Evolutionary conservation across 2,888 invertebrate genomes (phyloP).

Genomic region (Caenorhabditis sp.): DNA sequence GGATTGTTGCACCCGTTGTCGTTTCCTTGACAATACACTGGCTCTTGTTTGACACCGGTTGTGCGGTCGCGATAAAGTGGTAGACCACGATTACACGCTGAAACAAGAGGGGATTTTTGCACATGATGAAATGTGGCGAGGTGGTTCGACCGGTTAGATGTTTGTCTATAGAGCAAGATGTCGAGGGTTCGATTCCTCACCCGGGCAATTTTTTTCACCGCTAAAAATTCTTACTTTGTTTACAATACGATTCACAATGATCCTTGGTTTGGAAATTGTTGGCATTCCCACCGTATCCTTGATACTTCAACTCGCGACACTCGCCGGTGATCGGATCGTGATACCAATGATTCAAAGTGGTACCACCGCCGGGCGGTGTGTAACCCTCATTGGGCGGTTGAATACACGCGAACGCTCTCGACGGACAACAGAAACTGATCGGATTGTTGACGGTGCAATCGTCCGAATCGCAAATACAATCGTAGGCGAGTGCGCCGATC

Average conservation of each 20-base stretch:
- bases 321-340: conserved; percentile 68
- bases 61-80: conserved; percentile 69
- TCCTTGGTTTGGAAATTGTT: conserved; percentile 70
- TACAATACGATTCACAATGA: conserved; percentile 70
- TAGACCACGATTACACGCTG: conserved; percentile 70
- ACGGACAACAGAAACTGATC: conserved; percentile 70
- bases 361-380: conserved; percentile 69
- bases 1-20: conserved; percentile 70
- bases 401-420: conserved; percentile 70
- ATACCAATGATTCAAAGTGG: conserved; percentile 69
- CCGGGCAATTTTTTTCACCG: too few species aligned
- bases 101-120: too few species aligned
- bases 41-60: conserved; percentile 70
- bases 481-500: conserved; percentile 68
- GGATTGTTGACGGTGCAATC: conserved; percentile 69
- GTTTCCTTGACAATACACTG: conserved; percentile 69
- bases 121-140: too few species aligned
- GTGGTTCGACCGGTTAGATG: too few species aligned
- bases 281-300: conserved; percentile 67
- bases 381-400: conserved; percentile 69
- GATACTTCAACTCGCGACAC: conserved; percentile 67
- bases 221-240: conserved; percentile 62
- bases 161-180: too few species aligned
- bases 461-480: conserved; percentile 69
- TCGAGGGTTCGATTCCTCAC: too few species aligned